Base-by-base conservation (phyloP, 2,113 vertebrate genomes). In the Pungitius pungitius region DNA sequence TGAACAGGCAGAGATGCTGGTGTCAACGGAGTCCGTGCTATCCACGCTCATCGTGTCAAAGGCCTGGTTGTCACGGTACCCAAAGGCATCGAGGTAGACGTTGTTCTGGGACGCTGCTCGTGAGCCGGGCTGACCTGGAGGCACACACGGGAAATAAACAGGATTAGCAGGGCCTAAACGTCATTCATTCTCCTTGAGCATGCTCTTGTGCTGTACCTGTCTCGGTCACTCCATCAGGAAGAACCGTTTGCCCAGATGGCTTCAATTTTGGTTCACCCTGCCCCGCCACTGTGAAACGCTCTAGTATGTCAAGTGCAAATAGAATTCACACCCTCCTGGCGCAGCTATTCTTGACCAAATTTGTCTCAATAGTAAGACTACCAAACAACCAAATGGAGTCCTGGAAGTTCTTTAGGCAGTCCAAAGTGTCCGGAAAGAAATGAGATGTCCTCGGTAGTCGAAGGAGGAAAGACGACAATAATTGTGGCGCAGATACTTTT, bases 1-100 rank as follows among this genome's bases (percentile, higher is more conserved):
- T 12, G 97, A 98, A 62, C 96, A 98, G 0, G 97, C 97, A 0
- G 97, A 99, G 88, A 98, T 95, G 93, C 97, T 99, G 30, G 97
- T 99, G 59, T 99, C 97, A 92, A 98, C 96, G 52, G 97, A 98
- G 78, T 99, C 97, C 0, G 95, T 96, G 40, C 97, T 99, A 65
- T 98, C 97, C 71, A 98, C 88, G 62, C 97, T 99, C 82, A 99
- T 69, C 0, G 96, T 95, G 30, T 99, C 97, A 67, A 96, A 97
- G 74, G 96, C 90, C 27, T 95, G 95, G 6, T 94, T 95, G 63
- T 97, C 96, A 35, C 95, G 93, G 83, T 94, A 97, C 60, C 93
- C 94, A 69, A 96, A 96, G n/a, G 94, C 90, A 73, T 99, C 96
- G 77, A 97, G 89, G 90, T 97, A 98, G 75, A 97, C 93, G 1